Evolutionary conservation across 2,797 vertebrate species (phyloP), one percentile per base, ranked within the genome.

Genomic region (Pteropus rufus): DNA sequence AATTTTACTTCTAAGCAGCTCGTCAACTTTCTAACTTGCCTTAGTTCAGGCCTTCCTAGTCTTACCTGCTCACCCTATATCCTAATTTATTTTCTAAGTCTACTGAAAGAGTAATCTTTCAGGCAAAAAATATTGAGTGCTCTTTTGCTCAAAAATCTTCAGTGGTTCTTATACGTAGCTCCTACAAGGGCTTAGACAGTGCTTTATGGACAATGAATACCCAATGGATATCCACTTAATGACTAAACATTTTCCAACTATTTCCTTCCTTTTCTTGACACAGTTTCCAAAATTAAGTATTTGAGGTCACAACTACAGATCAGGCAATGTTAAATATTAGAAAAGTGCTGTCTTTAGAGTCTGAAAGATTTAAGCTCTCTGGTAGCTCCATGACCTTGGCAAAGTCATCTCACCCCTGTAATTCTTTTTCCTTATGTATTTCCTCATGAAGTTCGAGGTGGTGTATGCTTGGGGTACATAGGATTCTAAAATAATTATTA

Each of bases 251-350:
- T 31, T 67, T 29, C 70, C 8, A 39, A 54, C 16, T 56, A 29
- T 64, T 34, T 56, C 8, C 11, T 49, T 89, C 29, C 39, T 49
- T 84, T 81, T 56, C 58, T 31, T 46, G 58, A 75, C 41, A 11
- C 19, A n/a, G 34, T 24, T 88, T 77, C 62, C 31, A n/a, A 93
- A 88, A 79, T 88, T 5, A 95, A 19, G 23, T 31, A 58, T 26
- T 29, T 31, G 14, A 52, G 18, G n/a, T 7, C 49, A 87, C 26
- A 44, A 12, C 36, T 76, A 3, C 1, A 16, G 21, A 26, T 54
- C 36, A 39, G 62, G 75, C 8, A 4, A 52, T 65, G n/a, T 19
- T 80, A 80, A 58, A 60, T 36, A 26, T 15, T 49, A 41, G n/a
- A 15, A 31, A 85, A 34, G 21, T 5, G 7, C 12, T n/a, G 0